Conservation (phyloP, 2,888 invertebrate genomes). For the Chymomyza fuscimana region DNA sequence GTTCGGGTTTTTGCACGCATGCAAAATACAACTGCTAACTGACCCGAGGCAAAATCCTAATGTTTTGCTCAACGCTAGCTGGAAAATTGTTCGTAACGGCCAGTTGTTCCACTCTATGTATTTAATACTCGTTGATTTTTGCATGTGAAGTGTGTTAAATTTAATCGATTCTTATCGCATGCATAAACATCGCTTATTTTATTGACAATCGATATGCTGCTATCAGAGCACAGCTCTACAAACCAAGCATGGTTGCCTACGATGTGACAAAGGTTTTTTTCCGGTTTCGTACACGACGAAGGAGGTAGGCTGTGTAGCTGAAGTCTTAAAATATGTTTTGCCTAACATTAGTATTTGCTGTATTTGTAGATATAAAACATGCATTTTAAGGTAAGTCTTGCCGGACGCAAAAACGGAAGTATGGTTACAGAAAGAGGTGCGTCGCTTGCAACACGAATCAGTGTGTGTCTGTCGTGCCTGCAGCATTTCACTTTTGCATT, state of each 20-base stretch:
- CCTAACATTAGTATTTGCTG: no score
- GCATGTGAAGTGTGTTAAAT: no score
- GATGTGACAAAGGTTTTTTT: constrained; percentile 75
- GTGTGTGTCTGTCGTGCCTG: constrained; percentile 53
- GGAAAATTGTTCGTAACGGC: no score
- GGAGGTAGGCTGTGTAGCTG: constrained; percentile 75
- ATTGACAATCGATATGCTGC: background rate
- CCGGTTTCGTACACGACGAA: constrained; percentile 79
- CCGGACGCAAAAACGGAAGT: constrained; percentile 16
- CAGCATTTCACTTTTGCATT: constrained; percentile 74
- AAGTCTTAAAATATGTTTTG: constrained; percentile 47
- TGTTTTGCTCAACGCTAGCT: no score
- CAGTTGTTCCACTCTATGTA: no score
- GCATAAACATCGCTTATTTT: background rate
- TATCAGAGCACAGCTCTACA: constrained; percentile 3
- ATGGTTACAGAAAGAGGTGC: constrained; percentile 28
- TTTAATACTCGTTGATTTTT: no score
- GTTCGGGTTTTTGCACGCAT: no score
- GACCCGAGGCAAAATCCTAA: no score
- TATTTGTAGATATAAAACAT: constrained; percentile 81
- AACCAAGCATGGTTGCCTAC: no score
- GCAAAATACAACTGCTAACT: no score
- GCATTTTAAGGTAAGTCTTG: constrained; percentile 92
- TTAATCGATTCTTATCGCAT: background rate
- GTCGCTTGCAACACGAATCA: constrained; percentile 72